These are phyloP conservation scores for Tinamus guttatus DNA, from an alignment of 2,113 vertebrate species.

Conservation along the genomic window DNA sequence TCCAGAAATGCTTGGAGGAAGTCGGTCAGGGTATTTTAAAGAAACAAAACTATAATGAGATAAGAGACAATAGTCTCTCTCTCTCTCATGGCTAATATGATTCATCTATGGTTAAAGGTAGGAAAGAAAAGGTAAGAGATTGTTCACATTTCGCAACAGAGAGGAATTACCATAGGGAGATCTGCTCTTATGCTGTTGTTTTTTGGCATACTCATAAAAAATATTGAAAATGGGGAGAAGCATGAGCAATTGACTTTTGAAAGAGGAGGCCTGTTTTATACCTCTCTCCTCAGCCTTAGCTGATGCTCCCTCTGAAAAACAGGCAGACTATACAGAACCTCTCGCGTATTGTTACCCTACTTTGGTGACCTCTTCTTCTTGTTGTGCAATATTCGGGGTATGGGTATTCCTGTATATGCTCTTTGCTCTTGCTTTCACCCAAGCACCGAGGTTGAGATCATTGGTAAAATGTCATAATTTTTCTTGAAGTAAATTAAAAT, in stretches of 20 bases:
- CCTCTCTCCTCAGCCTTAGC: neutral
- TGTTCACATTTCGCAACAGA: neutral
- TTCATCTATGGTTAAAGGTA: neutral
- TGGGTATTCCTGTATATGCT: neutral
- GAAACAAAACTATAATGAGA: neutral
- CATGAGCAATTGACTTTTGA: neutral
- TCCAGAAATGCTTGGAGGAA: neutral
- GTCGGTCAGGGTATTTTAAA: neutral
- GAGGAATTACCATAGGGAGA: neutral
- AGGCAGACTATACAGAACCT: neutral
- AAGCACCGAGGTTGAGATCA: neutral
- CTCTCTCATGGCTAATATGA: neutral
- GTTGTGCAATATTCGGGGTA: accelerated
- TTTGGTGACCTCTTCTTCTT: neutral
- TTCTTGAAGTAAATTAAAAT: neutral
- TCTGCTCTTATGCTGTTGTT: neutral
- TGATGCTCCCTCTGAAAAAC: accelerated
- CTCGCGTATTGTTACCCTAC: neutral
- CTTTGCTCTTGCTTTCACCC: neutral
- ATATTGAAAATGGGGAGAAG: neutral
- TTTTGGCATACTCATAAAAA: slow-evolving; percentile 12
- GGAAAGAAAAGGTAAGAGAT: neutral
- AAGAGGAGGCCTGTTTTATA: neutral
- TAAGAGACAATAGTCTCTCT: neutral
- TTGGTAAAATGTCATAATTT: neutral